Evolutionary conservation across 2,888 invertebrate genomes (phyloP).

Genomic region (Onchidella celtica): DNA sequence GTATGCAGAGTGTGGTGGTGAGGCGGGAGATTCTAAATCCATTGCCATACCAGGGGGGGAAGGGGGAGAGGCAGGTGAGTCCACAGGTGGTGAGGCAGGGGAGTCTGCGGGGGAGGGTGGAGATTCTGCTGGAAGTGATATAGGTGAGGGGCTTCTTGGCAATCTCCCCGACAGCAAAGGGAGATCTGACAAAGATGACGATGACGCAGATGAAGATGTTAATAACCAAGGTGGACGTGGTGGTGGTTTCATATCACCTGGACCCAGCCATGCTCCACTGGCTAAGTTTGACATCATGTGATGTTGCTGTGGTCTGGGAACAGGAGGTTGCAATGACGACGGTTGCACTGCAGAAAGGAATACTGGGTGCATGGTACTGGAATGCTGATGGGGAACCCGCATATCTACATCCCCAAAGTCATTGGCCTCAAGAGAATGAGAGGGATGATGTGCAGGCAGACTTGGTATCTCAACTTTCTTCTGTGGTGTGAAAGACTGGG

Average conservation of each 20-base stretch:
- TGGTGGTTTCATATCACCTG: constrained; percentile 27
- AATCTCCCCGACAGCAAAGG: no score
- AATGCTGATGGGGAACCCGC: constrained; percentile 26
- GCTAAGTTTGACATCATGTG: constrained; percentile 29
- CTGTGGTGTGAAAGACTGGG: background rate
- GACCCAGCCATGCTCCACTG: constrained; percentile 44
- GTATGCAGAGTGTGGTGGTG: constrained; percentile 34
- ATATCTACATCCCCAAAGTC: constrained; percentile 49
- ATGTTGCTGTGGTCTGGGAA: constrained; percentile 6
- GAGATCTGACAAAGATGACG: no score
- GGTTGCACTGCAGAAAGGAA: constrained; percentile 31
- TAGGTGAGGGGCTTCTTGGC: constrained; percentile 17
- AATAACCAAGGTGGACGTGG: background rate
- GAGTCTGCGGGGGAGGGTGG: constrained; percentile 39
- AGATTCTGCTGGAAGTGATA: constrained; percentile 1
- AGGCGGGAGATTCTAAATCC: constrained; percentile 36
- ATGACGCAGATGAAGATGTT: background rate
- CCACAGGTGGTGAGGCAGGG: constrained; percentile 40
- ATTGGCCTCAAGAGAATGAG: no score
- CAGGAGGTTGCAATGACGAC: background rate
- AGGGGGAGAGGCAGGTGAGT: constrained; percentile 43
- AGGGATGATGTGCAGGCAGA: background rate
- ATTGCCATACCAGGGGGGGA: background rate
- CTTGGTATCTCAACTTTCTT: background rate
- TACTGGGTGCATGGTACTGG: constrained; percentile 15